These are phyloP conservation scores for Poicephalus gulielmi DNA, from an alignment of 2,113 vertebrate genomes.

Conservation along the genomic window DNA sequence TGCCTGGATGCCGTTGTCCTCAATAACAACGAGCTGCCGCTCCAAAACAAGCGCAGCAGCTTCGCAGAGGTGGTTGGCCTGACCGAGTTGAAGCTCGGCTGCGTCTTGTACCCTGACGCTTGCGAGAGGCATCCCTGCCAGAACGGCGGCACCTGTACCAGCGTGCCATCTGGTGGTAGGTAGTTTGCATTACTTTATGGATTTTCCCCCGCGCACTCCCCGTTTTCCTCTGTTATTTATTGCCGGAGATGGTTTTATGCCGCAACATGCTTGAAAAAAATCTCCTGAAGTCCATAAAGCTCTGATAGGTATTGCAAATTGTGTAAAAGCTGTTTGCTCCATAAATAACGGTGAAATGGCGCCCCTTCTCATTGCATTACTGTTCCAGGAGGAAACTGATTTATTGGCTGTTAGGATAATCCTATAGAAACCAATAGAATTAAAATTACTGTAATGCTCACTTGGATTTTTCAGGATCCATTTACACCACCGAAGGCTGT, in stretches of 20 bases:
- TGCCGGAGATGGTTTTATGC: slow-evolving; percentile 18
- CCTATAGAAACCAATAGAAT: slow-evolving; percentile 17
- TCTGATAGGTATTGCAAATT: slow-evolving; percentile 55
- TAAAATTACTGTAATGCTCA: slow-evolving; percentile 3
- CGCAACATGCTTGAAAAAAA: slow-evolving; percentile 34
- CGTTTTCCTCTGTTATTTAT: not conserved
- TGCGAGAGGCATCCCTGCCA: slow-evolving; percentile 88
- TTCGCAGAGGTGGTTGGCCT: slow-evolving; percentile 94
- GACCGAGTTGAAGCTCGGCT: slow-evolving; percentile 91
- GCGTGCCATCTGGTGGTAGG: slow-evolving; percentile 90
- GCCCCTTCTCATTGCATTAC: slow-evolving; percentile 16
- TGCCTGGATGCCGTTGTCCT: slow-evolving; percentile 93
- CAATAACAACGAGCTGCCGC: slow-evolving; percentile 89
- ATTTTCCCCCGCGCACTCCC: not conserved
- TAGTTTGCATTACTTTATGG: not conserved
- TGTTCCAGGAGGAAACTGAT: slow-evolving; percentile 6
- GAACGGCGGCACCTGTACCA: slow-evolving; percentile 88
- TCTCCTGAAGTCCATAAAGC: slow-evolving; percentile 52
- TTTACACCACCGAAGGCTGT: not conserved
- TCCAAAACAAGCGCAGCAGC: slow-evolving; percentile 93
- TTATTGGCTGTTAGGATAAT: slow-evolving; percentile 54
- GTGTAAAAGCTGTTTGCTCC: slow-evolving; percentile 54
- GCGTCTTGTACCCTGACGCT: slow-evolving; percentile 89
- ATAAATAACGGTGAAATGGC: slow-evolving; percentile 35
- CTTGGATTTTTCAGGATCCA: not conserved